Evolutionary conservation across 2,113 vertebrate genomes (phyloP).

Genomic region (Campylomormyrus numenius): DNA sequence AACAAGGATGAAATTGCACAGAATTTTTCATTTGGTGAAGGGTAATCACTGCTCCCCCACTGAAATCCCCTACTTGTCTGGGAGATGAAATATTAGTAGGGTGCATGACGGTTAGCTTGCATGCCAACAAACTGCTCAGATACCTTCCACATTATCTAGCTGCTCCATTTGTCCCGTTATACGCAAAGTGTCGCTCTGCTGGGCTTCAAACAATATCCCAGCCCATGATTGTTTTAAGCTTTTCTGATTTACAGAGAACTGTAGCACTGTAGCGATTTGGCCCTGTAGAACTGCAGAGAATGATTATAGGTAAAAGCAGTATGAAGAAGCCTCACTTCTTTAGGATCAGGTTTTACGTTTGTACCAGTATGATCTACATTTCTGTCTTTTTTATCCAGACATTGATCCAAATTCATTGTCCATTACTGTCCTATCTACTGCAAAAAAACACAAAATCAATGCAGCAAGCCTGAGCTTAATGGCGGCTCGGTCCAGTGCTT

Average conservation of each 20-base stretch:
- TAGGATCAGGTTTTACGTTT: slow-evolving; percentile 14
- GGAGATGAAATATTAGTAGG: not conserved
- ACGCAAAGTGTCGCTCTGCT: not conserved
- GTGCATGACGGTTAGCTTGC: not conserved
- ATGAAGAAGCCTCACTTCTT: not conserved
- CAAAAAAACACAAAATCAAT: not conserved
- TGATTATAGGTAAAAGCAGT: not conserved
- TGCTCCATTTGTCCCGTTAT: not conserved
- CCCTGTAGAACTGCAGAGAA: not conserved
- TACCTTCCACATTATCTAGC: not conserved
- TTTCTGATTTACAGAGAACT: not conserved
- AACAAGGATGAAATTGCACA: not conserved
- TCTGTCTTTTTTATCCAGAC: not conserved
- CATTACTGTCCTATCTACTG: not conserved
- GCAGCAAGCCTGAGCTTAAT: not conserved
- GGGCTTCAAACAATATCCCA: not conserved
- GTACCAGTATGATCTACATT: slow-evolving; percentile 16
- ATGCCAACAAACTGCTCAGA: not conserved
- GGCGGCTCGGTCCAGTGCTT: not conserved
- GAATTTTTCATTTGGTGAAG: not conserved
- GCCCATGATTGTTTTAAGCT: not conserved
- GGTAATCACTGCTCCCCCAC: not conserved
- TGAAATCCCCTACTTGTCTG: not conserved
- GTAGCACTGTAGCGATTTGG: not conserved
- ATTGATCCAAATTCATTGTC: not conserved